A percentile compares a stretch with the other conserved stretches of the same genome.
Conservation (phyloP, 2,113 vertebrate species). For the Mirza zaza region DNA sequence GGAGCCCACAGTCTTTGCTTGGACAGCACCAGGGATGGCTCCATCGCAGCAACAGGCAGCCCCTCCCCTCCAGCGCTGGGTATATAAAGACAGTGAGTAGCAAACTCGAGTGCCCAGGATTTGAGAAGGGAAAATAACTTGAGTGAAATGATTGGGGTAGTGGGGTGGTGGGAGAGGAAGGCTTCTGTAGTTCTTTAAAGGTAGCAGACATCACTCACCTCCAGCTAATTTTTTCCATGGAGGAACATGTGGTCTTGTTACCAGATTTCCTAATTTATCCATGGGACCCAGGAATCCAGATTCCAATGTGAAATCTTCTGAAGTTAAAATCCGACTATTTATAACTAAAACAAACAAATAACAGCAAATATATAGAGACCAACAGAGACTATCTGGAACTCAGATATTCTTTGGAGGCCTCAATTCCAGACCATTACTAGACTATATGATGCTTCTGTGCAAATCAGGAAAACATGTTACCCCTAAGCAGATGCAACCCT, state of each 20-base stretch:
- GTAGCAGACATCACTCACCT: background rate
- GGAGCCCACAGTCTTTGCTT: background rate
- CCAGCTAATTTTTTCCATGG: background rate
- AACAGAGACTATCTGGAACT: background rate
- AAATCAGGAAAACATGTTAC: background rate
- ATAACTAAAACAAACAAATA: background rate
- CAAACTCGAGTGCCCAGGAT: background rate
- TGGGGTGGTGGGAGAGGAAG: background rate
- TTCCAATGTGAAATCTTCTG: background rate
- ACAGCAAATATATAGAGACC: background rate
- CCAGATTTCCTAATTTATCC: background rate
- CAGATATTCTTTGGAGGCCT: background rate
- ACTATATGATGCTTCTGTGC: background rate
- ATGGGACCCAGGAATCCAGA: background rate
- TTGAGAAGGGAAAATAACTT: background rate
- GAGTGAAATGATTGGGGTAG: background rate
- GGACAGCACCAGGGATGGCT: background rate
- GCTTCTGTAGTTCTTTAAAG: background rate
- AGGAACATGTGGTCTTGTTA: background rate
- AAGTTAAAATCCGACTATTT: background rate
- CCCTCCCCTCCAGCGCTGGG: background rate
- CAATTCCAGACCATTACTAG: background rate
- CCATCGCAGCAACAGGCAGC: fast-evolving
- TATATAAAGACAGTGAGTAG: background rate
- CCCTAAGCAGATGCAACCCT: background rate